Conservation (phyloP, 2,888 invertebrate genomes). For the Apotomis turbidana region DNA sequence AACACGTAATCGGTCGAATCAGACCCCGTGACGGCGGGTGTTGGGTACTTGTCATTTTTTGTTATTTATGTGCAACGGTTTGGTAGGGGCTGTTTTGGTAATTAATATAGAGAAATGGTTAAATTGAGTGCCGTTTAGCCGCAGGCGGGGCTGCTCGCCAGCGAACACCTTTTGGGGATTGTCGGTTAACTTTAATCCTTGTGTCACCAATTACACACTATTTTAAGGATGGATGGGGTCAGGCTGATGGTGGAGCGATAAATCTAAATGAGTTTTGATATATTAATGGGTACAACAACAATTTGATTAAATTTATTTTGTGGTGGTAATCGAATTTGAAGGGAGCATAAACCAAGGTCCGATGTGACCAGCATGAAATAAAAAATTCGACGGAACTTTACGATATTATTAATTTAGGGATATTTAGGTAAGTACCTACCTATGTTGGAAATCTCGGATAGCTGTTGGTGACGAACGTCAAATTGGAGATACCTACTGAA, state of each 20-base stretch:
- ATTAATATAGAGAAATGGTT: constrained; percentile 75
- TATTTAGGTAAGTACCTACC: no score
- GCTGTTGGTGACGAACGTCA: no score
- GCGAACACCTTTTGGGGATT: constrained; percentile 65
- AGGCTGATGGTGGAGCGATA: constrained; percentile 33
- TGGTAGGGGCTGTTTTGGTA: constrained; percentile 63
- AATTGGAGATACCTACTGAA: no score
- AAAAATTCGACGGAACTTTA: neutral
- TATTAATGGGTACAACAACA: constrained; percentile 26
- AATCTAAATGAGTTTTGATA: constrained; percentile 35
- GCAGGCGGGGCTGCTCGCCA: constrained; percentile 55
- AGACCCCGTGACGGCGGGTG: constrained; percentile 88
- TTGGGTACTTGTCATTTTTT: constrained; percentile 63
- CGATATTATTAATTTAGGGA: no score
- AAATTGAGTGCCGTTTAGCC: constrained; percentile 71
- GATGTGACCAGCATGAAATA: neutral
- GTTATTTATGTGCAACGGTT: constrained; percentile 68
- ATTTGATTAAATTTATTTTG: constrained; percentile 31
- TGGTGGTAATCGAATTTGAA: constrained; percentile 17
- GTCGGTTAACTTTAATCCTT: constrained; percentile 52
- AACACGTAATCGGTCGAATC: constrained; percentile 61
- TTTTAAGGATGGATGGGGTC: constrained; percentile 36
- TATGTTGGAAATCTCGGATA: no score
- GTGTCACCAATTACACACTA: constrained; percentile 57
- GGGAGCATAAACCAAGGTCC: neutral